Percentiles rank a stretch among this genome's conserved stretches.
Evolutionary conservation across 2,113 vertebrate species (phyloP).

Genomic region (Protobothrops mucrosquamatus): DNA sequence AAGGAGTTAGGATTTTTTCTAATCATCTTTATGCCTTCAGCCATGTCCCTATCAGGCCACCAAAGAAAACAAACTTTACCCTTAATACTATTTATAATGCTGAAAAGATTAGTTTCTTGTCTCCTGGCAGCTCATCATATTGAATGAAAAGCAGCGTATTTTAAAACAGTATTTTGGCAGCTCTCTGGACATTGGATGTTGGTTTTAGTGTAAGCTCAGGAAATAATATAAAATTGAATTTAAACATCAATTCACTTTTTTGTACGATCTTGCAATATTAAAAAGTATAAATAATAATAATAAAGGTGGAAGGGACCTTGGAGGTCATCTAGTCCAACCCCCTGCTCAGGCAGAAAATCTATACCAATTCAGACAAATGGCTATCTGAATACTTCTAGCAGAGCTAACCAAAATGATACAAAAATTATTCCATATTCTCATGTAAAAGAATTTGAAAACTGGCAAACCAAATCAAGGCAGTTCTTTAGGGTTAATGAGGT

Average conservation of each 20-base stretch:
- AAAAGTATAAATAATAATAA: no score
- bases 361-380: no score
- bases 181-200: not conserved
- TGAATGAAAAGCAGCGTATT: not conserved
- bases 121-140: no score
- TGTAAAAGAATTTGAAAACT: no score
- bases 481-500: no score
- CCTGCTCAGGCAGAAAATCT: no score
- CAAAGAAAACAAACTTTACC: not conserved
- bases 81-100: not conserved
- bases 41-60: not conserved
- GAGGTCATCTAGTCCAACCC: no score
- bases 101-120: not conserved
- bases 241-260: not conserved
- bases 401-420: no score
- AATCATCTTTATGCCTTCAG: not conserved
- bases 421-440: no score
- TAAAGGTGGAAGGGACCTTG: no score
- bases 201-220: not conserved
- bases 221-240: not conserved
- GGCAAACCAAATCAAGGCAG: no score
- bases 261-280: not conserved
- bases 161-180: not conserved
- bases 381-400: no score
- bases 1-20: not conserved